These are phyloP conservation scores for Drosophila rhopaloa DNA, from an alignment of 1,140 invertebrate species.

Conservation along the genomic window DNA sequence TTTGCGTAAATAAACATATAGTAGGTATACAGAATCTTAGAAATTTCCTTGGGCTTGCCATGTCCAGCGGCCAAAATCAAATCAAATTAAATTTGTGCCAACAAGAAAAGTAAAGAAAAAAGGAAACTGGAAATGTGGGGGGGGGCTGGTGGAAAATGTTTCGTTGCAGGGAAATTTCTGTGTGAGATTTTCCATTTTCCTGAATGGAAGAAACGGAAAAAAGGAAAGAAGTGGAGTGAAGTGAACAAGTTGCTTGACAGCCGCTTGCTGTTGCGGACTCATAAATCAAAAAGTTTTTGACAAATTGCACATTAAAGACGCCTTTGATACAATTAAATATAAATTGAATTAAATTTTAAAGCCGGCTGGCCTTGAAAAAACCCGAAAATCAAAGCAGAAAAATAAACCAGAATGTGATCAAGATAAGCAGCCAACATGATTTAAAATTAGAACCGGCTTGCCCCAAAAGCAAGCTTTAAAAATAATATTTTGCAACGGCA, in stretches of 20 bases:
- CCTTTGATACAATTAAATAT: conserved; percentile 40
- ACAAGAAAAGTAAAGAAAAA: conserved; percentile 10
- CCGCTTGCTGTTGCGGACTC: conserved; percentile 54
- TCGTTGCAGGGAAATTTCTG: conserved; percentile 51
- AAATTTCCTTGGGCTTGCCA: conserved; percentile 40
- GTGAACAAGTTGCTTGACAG: conserved; percentile 53
- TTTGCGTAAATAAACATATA: background rate
- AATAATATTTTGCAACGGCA: conserved; percentile 55
- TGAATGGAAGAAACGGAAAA: conserved; percentile 14
- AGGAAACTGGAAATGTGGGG: background rate
- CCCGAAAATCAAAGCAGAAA: background rate
- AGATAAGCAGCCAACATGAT: conserved; percentile 22
- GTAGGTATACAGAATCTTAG: conserved; percentile 12
- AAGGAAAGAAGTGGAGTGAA: background rate
- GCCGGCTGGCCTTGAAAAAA: conserved; percentile 20
- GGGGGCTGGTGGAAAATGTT: conserved; percentile 24
- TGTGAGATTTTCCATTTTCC: conserved; percentile 45
- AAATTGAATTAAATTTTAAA: conserved; percentile 53
- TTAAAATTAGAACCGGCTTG: conserved; percentile 1
- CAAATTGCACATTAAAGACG: conserved; percentile 81
- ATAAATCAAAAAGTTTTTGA: conserved; percentile 83
- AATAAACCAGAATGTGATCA: conserved; percentile 14
- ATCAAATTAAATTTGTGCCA: conserved; percentile 57
- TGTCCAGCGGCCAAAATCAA: conserved; percentile 50
- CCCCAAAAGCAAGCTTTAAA: conserved; percentile 41